Evolutionary conservation across 2,888 invertebrate species (phyloP).

Genomic region (Muschampia plurimacula): DNA sequence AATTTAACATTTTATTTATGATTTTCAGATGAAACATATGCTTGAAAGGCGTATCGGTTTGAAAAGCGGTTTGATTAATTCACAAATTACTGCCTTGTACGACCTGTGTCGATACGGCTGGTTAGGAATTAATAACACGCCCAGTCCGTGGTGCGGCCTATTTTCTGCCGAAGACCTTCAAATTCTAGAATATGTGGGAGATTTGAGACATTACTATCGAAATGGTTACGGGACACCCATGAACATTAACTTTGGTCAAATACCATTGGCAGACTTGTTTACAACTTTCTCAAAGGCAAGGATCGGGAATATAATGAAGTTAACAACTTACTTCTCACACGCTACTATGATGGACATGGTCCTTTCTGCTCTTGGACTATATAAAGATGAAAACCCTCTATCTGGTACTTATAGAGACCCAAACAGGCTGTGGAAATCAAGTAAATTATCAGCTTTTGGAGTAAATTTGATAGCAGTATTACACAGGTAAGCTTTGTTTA

Average conservation of each 20-base stretch:
- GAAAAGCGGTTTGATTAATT: constrained; percentile 54
- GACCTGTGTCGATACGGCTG: constrained; percentile 92
- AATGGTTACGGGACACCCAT: constrained; percentile 72
- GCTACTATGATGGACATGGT: constrained; percentile 87
- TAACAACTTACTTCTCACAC: constrained; percentile 88
- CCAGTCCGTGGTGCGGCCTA: constrained; percentile 91
- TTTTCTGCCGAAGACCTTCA: constrained; percentile 89
- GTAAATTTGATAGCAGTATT: constrained; percentile 90
- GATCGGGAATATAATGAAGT: constrained; percentile 68
- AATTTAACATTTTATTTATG: background rate
- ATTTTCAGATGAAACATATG: constrained; percentile 68
- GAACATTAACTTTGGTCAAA: constrained; percentile 88
- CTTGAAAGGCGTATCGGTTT: constrained; percentile 82
- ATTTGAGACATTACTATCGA: constrained; percentile 89
- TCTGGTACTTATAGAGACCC: constrained; percentile 85
- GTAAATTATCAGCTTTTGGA: constrained; percentile 87
- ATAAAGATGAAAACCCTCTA: constrained; percentile 85
- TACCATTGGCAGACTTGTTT: constrained; percentile 88
- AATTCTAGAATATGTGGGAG: constrained; percentile 90
- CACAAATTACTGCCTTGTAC: constrained; percentile 87
- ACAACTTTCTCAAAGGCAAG: constrained; percentile 73
- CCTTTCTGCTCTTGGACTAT: constrained; percentile 87
- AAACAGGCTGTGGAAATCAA: constrained; percentile 88
- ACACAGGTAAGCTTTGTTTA: constrained; percentile 79
- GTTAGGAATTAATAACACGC: constrained; percentile 75